Conservation (phyloP, 2,797 vertebrate species). For the Valencia hispanica region DNA sequence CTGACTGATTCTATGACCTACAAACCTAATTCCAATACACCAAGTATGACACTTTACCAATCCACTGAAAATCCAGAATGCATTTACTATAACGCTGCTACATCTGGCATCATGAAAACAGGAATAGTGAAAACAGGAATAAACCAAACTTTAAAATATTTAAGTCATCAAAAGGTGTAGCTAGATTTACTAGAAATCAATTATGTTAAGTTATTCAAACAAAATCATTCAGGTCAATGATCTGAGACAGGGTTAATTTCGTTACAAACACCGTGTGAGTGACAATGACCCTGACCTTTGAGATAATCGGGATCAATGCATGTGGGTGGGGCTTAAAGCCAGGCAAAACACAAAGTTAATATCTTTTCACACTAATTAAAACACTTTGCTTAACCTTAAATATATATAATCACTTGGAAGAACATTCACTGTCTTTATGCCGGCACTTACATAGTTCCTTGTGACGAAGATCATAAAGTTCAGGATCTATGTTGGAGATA, state of each 20-base stretch:
- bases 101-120: background rate
- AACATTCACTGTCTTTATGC: no score
- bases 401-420: no score
- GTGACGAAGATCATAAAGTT: no score
- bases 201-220: constrained; percentile 31
- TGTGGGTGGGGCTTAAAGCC: constrained; percentile 41
- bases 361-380: constrained; percentile 13
- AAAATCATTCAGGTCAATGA: constrained; percentile 32
- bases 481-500: no score
- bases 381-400: no score
- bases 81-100: background rate
- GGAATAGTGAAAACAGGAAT: background rate
- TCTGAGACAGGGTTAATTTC: constrained; percentile 39
- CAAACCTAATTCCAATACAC: constrained; percentile 60
- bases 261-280: constrained; percentile 36
- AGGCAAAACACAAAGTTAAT: constrained; percentile 34
- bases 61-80: constrained; percentile 4
- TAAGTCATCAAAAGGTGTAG: constrained; percentile 5
- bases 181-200: constrained; percentile 24
- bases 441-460: no score
- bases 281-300: constrained; percentile 58
- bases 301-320: constrained; percentile 57
- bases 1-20: constrained; percentile 59
- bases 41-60: constrained; percentile 29
- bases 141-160: background rate